Evolutionary conservation across 2,797 vertebrate species (phyloP).

Genomic region (Lates japonicus): DNA sequence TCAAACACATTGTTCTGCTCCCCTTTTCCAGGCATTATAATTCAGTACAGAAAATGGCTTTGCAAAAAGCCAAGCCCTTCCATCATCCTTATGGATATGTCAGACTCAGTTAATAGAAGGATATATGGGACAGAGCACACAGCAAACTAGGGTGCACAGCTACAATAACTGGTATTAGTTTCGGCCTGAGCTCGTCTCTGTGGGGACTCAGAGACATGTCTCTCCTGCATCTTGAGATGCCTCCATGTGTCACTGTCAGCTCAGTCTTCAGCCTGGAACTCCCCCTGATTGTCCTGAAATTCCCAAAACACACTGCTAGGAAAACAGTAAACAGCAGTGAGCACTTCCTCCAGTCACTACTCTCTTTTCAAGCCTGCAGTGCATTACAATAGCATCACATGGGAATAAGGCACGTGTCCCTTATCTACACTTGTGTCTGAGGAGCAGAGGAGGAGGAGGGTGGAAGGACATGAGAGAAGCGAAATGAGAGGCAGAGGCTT

Average conservation of each 20-base stretch:
- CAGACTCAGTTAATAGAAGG: slow-evolving; percentile 76
- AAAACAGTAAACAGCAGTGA: slow-evolving; percentile 65
- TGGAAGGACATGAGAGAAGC: slow-evolving; percentile 62
- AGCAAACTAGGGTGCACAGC: slow-evolving; percentile 64
- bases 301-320: slow-evolving; percentile 61
- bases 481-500: slow-evolving; percentile 55
- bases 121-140: slow-evolving; percentile 68
- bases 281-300: slow-evolving; percentile 31
- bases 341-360: slow-evolving; percentile 39
- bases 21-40: slow-evolving; percentile 48
- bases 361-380: slow-evolving; percentile 60
- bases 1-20: slow-evolving; percentile 37
- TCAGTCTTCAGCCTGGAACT: slow-evolving; percentile 62
- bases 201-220: slow-evolving; percentile 55
- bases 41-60: slow-evolving; percentile 58
- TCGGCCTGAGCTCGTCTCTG: slow-evolving; percentile 61
- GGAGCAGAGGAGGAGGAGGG: slow-evolving; percentile 40
- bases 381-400: slow-evolving; percentile 57
- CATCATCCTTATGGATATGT: slow-evolving; percentile 80
- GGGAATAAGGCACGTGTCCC: slow-evolving; percentile 61
- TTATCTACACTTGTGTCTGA: slow-evolving; percentile 63
- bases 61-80: slow-evolving; percentile 65
- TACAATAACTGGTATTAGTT: slow-evolving; percentile 78
- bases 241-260: slow-evolving; percentile 74
- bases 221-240: slow-evolving; percentile 61